A percentile compares a stretch with the other conserved stretches of the same genome.
These are phyloP conservation scores for Physocephala rufipes DNA, from an alignment of 2,888 invertebrate species.

Conservation along the genomic window DNA sequence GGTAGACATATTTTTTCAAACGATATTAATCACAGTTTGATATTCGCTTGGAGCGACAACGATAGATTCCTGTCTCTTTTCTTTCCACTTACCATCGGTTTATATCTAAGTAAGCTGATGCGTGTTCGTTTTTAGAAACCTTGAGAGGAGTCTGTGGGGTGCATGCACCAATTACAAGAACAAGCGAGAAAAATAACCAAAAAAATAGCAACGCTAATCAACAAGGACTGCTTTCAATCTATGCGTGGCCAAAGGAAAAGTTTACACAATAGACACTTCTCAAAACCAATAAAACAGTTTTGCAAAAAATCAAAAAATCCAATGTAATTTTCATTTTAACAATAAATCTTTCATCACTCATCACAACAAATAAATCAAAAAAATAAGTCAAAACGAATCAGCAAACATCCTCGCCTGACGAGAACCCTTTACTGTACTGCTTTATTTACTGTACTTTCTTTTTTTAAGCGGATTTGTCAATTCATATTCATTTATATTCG, in stretches of 20 bases:
- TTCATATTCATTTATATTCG: slow-evolving; percentile 12
- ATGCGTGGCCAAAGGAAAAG: neutral
- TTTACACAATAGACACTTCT: neutral
- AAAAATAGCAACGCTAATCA: neutral
- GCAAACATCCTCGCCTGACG: neutral
- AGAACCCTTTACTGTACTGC: neutral
- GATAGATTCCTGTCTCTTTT: too few relatives aligned
- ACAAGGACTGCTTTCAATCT: neutral
- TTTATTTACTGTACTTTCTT: too few relatives aligned
- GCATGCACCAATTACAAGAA: neutral
- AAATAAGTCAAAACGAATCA: neutral
- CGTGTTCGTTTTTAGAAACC: neutral
- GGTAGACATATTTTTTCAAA: too few relatives aligned
- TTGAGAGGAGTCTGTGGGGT: neutral
- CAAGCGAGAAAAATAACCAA: neutral
- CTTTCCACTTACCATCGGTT: neutral
- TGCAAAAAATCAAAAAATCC: neutral
- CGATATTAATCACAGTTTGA: too few relatives aligned
- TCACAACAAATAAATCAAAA: slow-evolving; percentile 23
- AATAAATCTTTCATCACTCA: neutral
- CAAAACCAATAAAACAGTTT: neutral
- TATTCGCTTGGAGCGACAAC: too few relatives aligned
- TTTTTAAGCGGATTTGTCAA: slow-evolving; percentile 32
- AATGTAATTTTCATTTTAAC: neutral
- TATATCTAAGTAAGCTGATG: neutral